These are phyloP conservation scores for Trichonephila inaurata DNA, from an alignment of 1,140 invertebrate species.

Conservation along the genomic window DNA sequence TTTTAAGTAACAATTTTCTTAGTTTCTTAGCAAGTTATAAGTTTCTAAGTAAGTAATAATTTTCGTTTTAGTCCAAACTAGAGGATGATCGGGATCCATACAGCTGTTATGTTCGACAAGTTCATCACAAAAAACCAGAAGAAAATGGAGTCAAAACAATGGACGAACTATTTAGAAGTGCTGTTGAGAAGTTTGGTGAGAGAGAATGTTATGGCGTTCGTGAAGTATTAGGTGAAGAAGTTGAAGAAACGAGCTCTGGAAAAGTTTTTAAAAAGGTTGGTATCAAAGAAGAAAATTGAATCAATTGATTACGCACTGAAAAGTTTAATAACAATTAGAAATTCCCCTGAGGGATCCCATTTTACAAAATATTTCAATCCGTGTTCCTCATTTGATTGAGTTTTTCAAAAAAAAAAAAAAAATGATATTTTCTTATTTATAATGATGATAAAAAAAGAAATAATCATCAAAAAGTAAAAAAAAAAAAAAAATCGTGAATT, in stretches of 20 bases:
- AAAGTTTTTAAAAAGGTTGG: constrained; percentile 94
- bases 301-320: no score
- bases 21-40: not conserved
- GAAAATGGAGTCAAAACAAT: constrained; percentile 84
- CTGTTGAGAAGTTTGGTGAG: constrained; percentile 86
- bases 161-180: constrained; percentile 91
- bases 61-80: constrained; percentile 56
- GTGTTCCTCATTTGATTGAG: no score
- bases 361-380: no score
- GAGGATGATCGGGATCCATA: constrained; percentile 56
- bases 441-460: no score
- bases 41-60: not conserved
- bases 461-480: no score
- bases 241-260: constrained; percentile 95
- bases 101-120: constrained; percentile 53
- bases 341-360: no score
- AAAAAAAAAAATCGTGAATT: no score
- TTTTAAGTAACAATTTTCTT: not conserved
- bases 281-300: not conserved
- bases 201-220: constrained; percentile 93
- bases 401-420: no score
- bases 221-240: constrained; percentile 94
- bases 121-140: not conserved
- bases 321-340: no score
- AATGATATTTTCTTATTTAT: no score